Evolutionary conservation across 2,888 invertebrate species (phyloP).

Genomic region (Rhimphoctona megacephalus): DNA sequence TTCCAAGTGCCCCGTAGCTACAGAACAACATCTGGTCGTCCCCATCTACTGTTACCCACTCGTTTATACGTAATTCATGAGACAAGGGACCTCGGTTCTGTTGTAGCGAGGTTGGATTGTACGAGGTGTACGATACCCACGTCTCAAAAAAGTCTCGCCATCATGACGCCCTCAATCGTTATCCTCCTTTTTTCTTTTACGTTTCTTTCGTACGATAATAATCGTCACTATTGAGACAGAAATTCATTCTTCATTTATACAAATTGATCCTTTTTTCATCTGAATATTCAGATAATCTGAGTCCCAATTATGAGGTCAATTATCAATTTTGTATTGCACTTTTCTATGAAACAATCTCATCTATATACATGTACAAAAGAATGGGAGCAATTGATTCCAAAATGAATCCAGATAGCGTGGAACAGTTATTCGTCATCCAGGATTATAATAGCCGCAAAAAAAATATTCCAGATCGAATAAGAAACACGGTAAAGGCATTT

Average conservation of each 20-base stretch:
- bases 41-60: conserved; percentile 35
- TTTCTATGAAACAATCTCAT: too few relatives aligned
- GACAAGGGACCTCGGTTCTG: conserved; percentile 45
- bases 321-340: background rate
- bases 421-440: background rate
- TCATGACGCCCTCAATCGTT: conserved; percentile 29
- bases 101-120: conserved; percentile 22
- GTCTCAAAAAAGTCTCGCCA: conserved; percentile 32
- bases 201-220: conserved; percentile 33
- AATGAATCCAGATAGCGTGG: background rate
- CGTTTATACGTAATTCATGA: conserved; percentile 66
- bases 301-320: background rate
- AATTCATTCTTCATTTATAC: background rate
- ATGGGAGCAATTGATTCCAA: background rate
- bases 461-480: background rate
- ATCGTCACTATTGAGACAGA: conserved; percentile 32
- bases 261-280: background rate
- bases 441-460: background rate
- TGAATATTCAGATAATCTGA: background rate
- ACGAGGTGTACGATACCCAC: conserved; percentile 31
- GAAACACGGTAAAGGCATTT: background rate
- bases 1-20: conserved; percentile 37
- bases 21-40: conserved; percentile 43
- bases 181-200: conserved; percentile 23
- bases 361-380: background rate